Evolutionary conservation across 2,888 invertebrate genomes (phyloP).

Genomic region (Pasiphila rectangulata): DNA sequence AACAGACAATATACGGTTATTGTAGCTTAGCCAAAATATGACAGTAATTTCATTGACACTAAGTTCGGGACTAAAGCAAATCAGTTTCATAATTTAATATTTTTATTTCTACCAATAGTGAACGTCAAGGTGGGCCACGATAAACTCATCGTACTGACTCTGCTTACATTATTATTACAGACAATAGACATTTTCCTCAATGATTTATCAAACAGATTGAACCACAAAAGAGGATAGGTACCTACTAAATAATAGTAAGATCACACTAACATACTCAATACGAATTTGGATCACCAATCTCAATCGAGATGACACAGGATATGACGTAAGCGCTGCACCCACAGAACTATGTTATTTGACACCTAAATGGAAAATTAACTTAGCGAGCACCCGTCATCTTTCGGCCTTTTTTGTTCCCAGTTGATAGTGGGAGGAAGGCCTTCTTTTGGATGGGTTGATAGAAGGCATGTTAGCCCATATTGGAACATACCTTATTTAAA

Average conservation of each 20-base stretch:
- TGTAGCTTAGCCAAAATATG: neutral
- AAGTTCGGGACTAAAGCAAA: slow-evolving; percentile 2
- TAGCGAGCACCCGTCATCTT: slow-evolving; percentile 20
- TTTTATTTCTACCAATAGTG: slow-evolving; percentile 18
- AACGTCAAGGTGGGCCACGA: too few relatives aligned
- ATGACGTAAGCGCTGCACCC: slow-evolving; percentile 34
- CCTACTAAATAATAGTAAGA: neutral
- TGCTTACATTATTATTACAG: too few relatives aligned
- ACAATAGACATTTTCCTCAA: too few relatives aligned
- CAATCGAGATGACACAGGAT: slow-evolving; percentile 32
- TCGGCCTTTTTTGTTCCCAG: slow-evolving; percentile 22
- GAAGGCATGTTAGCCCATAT: slow-evolving; percentile 6
- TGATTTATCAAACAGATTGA: too few relatives aligned
- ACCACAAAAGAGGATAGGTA: neutral
- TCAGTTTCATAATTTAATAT: slow-evolving; percentile 14
- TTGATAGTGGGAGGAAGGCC: slow-evolving; percentile 14
- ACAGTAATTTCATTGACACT: slow-evolving; percentile 9
- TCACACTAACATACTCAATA: slow-evolving; percentile 27
- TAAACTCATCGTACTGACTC: too few relatives aligned
- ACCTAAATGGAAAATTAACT: slow-evolving; percentile 27
- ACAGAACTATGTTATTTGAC: slow-evolving; percentile 28
- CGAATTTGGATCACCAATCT: slow-evolving; percentile 27
- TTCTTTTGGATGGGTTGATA: slow-evolving; percentile 15
- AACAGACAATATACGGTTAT: slow-evolving; percentile 11
- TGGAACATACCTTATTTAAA: neutral